Evolutionary conservation across 1,140 invertebrate genomes (phyloP).

Genomic region (Drosophila ironensis): DNA sequence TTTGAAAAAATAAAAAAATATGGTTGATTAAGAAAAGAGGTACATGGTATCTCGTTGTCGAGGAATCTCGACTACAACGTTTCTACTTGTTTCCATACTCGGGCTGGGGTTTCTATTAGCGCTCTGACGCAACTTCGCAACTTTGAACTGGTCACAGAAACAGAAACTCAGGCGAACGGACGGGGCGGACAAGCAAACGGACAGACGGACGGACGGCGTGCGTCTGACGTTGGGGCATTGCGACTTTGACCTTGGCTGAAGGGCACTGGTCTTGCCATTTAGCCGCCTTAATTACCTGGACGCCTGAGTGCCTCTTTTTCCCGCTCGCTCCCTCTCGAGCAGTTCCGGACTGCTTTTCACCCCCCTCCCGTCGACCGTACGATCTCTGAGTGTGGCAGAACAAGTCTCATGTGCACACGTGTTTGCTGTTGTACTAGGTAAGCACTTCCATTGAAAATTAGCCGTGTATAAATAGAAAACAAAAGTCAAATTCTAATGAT

Average conservation of each 20-base stretch:
- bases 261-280: slow-evolving; percentile 69
- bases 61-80: too few relatives aligned
- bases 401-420: slow-evolving; percentile 30
- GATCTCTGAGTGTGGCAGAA: background rate
- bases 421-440: slow-evolving; percentile 36
- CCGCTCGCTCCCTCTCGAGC: slow-evolving; percentile 2
- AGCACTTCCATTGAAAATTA: slow-evolving; percentile 43
- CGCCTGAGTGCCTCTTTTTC: slow-evolving; percentile 17
- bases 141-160: slow-evolving; percentile 56
- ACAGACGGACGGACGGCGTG: slow-evolving; percentile 2
- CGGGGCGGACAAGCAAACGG: slow-evolving; percentile 9
- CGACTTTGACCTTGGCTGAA: slow-evolving; percentile 66
- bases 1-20: too few relatives aligned
- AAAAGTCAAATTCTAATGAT: slow-evolving; percentile 49
- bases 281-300: slow-evolving; percentile 56
- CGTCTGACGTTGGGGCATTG: background rate
- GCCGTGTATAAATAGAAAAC: slow-evolving; percentile 40
- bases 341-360: background rate
- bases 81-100: background rate
- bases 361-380: background rate
- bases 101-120: slow-evolving; percentile 48
- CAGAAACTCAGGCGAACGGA: slow-evolving; percentile 16
- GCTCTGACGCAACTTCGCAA: slow-evolving; percentile 55
- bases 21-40: too few relatives aligned
- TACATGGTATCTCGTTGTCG: too few relatives aligned